phyloP scores from a whole-genome alignment of 53 echinoderm and acorn worm genomes.

The Luidia sarsii region DNA sequence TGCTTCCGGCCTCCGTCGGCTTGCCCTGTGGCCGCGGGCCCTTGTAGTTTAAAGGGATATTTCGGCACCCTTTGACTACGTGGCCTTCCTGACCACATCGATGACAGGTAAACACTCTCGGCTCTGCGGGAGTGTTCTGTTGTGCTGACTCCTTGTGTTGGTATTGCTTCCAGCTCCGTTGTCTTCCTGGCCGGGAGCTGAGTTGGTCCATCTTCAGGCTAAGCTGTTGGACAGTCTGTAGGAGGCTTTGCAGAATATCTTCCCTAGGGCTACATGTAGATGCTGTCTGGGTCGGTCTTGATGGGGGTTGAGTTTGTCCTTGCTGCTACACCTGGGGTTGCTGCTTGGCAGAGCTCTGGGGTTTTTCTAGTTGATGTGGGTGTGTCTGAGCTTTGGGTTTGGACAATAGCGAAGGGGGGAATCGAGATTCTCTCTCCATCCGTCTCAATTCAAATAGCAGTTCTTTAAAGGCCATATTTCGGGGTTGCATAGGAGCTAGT shows the following conservation, averaged over 20 bases:
- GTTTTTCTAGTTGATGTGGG: not conserved
- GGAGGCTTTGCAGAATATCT: too few relatives aligned
- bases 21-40: not conserved
- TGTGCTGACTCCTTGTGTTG: not conserved
- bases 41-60: not conserved
- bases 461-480: not conserved
- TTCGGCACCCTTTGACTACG: conserved; percentile 8
- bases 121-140: not conserved
- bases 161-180: not conserved
- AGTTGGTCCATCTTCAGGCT: too few relatives aligned
- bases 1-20: conserved; percentile 3
- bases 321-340: too few relatives aligned
- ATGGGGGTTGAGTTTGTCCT: too few relatives aligned
- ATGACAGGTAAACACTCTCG: conserved; percentile 14
- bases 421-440: not conserved
- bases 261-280: too few relatives aligned
- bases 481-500: conserved; percentile 19
- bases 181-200: too few relatives aligned
- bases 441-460: not conserved
- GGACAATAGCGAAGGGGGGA: not conserved
- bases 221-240: too few relatives aligned
- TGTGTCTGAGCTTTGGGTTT: not conserved
- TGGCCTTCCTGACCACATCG: conserved; percentile 23
- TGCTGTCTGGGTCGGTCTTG: too few relatives aligned
- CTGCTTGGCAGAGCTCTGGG: not conserved